Conservation (phyloP, 2,113 vertebrate species). For the Daphoenositta chrysoptera region DNA sequence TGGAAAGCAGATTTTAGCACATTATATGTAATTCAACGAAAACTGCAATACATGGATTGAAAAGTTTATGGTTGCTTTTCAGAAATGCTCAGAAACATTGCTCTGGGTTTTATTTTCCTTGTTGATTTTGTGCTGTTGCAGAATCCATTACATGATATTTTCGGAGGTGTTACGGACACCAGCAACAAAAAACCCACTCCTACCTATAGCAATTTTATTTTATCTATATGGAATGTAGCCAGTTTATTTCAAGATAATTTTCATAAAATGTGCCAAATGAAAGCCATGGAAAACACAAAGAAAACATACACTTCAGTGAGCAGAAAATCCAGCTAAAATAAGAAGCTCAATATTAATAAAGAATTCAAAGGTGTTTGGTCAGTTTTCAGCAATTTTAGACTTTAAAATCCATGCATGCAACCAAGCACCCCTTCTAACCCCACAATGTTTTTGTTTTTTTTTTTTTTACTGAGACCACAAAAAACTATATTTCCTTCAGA, state of each 20-base stretch:
- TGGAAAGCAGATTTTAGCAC: neutral
- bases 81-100: neutral
- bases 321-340: neutral
- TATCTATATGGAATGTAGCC: neutral
- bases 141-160: neutral
- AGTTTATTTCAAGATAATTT: neutral
- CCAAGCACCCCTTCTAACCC: neutral
- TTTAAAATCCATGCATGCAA: neutral
- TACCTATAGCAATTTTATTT: neutral
- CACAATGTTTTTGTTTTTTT: accelerated
- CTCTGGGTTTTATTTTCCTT: neutral
- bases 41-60: neutral
- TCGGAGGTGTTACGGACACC: neutral
- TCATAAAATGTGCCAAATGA: neutral
- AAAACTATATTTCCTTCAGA: neutral
- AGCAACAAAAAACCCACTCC: neutral
- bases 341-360: neutral
- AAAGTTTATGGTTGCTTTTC: neutral
- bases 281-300: neutral
- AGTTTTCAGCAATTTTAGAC: neutral
- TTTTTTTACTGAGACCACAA: neutral
- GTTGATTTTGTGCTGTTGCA: neutral
- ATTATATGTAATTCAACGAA: neutral
- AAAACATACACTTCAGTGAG: neutral
- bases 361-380: neutral